A percentile compares a stretch with the other conserved stretches of the same genome.
Evolutionary conservation across 2,797 vertebrate species (phyloP).

Genomic region (Dipus sagitta): DNA sequence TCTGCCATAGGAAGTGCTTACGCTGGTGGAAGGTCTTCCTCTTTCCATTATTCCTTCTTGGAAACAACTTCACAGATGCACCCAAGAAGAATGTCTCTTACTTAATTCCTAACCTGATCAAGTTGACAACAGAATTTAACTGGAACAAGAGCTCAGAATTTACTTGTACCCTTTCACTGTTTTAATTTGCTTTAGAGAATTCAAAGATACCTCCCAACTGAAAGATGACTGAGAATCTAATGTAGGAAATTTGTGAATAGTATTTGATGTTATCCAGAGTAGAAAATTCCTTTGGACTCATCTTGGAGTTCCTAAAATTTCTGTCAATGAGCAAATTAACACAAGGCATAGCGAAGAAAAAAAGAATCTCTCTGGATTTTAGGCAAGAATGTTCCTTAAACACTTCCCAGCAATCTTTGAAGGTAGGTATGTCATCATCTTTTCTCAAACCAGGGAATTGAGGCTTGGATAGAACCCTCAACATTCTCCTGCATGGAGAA

Average conservation of each 20-base stretch:
- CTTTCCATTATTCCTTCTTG: too few species aligned
- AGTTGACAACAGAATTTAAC: not conserved
- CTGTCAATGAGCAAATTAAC: constrained; percentile 36
- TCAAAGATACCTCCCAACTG: not conserved
- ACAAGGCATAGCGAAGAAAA: constrained; percentile 18
- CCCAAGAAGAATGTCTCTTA: too few species aligned
- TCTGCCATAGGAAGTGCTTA: too few species aligned
- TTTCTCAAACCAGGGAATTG: constrained; percentile 42
- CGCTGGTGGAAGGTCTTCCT: too few species aligned
- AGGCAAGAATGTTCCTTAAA: constrained; percentile 55
- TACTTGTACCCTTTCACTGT: not conserved
- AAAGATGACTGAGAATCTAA: not conserved
- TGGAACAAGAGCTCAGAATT: not conserved
- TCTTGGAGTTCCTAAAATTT: constrained; percentile 27
- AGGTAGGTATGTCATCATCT: constrained; percentile 16
- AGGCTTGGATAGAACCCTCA: constrained; percentile 2
- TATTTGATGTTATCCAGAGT: not conserved
- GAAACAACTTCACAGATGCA: too few species aligned
- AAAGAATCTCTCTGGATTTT: constrained; percentile 10
- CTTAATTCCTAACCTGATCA: too few species aligned
- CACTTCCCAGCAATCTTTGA: not conserved
- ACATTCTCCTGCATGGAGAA: not conserved
- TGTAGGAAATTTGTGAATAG: not conserved
- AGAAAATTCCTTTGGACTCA: constrained; percentile 20
- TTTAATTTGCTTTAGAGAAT: constrained; percentile 1